Base-by-base conservation (phyloP, 2,113 vertebrate genomes). In the Oriolus oriolus region DNA sequence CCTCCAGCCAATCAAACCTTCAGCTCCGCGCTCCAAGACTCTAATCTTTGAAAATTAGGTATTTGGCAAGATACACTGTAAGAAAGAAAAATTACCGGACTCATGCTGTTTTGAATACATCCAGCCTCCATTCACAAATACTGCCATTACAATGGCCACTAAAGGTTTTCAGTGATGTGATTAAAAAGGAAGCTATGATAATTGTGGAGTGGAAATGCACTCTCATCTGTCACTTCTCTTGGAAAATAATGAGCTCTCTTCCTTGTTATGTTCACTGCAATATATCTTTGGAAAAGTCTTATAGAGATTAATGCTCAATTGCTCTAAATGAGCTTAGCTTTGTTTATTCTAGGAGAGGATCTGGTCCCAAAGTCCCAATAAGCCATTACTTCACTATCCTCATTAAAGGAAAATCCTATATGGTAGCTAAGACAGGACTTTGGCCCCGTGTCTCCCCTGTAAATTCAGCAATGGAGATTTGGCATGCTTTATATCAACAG, bases 41-140 rank as follows among this genome's bases (percentile, higher is more conserved):
- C 86, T 93, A 89, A 96, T 97, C 94, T 97, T 78, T 87, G 94
- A 94, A 92, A 96, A 97, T 90, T 77, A 97, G 70, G 59, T 87
- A 82, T 71, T 71, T 95, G 91, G 91, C 81, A 95, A 84, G 89
- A 89, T 74, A 59, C 75, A 83, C 41, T 53, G 15, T 31, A 95
- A 71, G 80, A 73, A 93, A 94, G 65, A 84, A 93, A 95, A 93
- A 92, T 4, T 84, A 31, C 61, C 0, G 14, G 68, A 65, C 75
- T 95, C 45, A 12, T 15, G 42, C 49, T 84, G 84, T 89, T 96
- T 69, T 92, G 87, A 92, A 85, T 70, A 82, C 10, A 47, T n/a
- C n/a, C 59, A 87, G 60, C 53, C 65, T 86, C 50, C 95, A 87
- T 87, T 97, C 93, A 90, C 61, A 95, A 91, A 93, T 87, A 83